Base-by-base conservation (phyloP, 2,888 invertebrate species). In the Clunio marinus region DNA sequence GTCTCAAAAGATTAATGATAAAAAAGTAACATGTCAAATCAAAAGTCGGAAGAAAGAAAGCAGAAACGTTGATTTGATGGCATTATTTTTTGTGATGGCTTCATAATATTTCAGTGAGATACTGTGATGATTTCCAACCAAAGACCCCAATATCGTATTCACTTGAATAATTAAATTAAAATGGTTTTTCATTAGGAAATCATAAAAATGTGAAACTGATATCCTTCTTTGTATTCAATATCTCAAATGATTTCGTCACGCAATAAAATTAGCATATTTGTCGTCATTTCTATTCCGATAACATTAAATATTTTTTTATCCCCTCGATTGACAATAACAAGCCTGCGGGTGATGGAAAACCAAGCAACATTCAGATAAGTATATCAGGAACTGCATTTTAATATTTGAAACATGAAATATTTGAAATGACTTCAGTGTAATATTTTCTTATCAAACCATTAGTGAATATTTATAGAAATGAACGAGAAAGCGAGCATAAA, bases 231-330 rank as follows among this genome's bases (percentile, higher is more conserved):
- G 17, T 51, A 17, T 22, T 51, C 51, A 13, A n/a, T n/a, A n/a
- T n/a, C 10, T 41, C 5, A 13, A 22, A 22, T 51, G 57, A 57
- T 35, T 37, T 60, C 35, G 10, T 60, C 63, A 46, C 51, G 51
- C 51, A 51, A 57, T 66, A 55, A 66, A 66, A 66, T 66, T 66
- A 66, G 66, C 66, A 66, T 66, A 66, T 66, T 66, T 66, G 66
- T 66, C 66, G 66, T 5, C 24, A 5, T 7, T 24, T 4, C 5
- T 4, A 27, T 57, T 57, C 25, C 4, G 27, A 27, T 57, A 24
- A 24, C 25, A 13, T n/a, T 2, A 57, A 27, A 27, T 20, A 20
- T 13, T 45, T 45, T 45, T 13, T 13, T 13, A 32, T 51, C 25
- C 55, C 55, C 55, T 32, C 32, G 10, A 32, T 7, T 55, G 20